phyloP scores from a whole-genome alignment of 2,113 vertebrate genomes.

The Ptilonorhynchus violaceus region DNA sequence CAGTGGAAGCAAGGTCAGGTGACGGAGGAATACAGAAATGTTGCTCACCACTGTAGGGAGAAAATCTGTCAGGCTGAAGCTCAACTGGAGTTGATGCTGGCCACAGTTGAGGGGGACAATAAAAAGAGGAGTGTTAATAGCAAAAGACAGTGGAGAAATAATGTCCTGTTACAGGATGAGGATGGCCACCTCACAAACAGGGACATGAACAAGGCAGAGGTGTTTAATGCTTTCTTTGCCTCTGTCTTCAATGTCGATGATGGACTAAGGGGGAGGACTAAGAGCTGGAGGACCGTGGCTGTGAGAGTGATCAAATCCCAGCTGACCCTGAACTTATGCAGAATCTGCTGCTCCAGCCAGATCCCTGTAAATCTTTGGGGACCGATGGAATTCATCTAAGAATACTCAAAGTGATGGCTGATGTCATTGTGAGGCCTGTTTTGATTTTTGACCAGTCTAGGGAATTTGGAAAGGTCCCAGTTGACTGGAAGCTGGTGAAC shows the following conservation, averaged over 20 bases:
- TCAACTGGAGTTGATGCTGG: not conserved
- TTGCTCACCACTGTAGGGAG: not conserved
- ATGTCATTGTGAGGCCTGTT: not conserved
- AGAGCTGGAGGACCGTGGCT: not conserved
- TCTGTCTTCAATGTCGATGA: not conserved
- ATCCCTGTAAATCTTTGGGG: not conserved
- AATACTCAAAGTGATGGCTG: not conserved
- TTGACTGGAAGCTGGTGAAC: not conserved
- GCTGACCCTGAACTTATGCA: not conserved
- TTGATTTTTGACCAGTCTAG: no score
- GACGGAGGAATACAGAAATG: not conserved
- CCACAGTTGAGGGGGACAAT: not conserved
- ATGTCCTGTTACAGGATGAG: not conserved
- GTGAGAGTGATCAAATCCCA: not conserved
- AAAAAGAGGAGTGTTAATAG: not conserved
- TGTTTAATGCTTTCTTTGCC: not conserved
- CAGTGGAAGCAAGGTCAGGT: not conserved
- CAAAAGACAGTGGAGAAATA: not conserved
- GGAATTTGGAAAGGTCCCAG: not conserved
- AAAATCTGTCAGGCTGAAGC: not conserved
- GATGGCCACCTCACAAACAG: not conserved
- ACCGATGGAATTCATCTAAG: not conserved
- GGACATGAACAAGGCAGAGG: no score
- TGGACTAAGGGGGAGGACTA: not conserved
- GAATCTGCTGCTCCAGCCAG: not conserved